Conservation (phyloP, 2,797 vertebrate species). For the Nasua narica region DNA sequence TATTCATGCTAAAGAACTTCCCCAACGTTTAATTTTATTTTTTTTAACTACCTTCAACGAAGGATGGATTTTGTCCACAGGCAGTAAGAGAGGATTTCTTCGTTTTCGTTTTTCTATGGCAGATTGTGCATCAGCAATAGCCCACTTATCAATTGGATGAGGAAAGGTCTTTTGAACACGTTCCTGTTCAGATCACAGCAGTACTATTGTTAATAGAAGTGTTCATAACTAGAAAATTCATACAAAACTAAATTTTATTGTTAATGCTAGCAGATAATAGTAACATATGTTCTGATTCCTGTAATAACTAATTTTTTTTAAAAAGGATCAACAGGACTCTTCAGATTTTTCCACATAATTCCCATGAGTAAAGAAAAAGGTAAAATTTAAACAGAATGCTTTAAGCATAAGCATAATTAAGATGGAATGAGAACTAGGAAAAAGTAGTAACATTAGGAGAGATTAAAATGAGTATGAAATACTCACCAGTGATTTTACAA, state of each 20-base stretch:
- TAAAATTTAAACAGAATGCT: slow-evolving; percentile 31
- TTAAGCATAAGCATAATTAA: slow-evolving; percentile 33
- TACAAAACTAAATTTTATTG: slow-evolving; percentile 44
- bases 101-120: slow-evolving; percentile 97
- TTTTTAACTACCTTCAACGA: slow-evolving; percentile 90
- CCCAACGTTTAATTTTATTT: not conserved
- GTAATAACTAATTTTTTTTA: not conserved
- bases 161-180: slow-evolving; percentile 99
- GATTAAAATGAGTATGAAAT: slow-evolving; percentile 9
- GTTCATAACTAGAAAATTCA: slow-evolving; percentile 32
- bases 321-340: not conserved
- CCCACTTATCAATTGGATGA: slow-evolving; percentile 99
- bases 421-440: not conserved
- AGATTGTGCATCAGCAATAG: slow-evolving; percentile 95
- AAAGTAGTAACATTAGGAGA: not conserved
- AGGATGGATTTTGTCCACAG: slow-evolving; percentile 99
- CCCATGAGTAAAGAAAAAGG: not conserved
- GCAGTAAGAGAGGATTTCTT: slow-evolving; percentile 94
- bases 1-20: slow-evolving; percentile 12
- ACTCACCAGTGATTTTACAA: not conserved
- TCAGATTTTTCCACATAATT: slow-evolving; percentile 29
- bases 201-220: slow-evolving; percentile 5
- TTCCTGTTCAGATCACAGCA: slow-evolving; percentile 85
- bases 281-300: not conserved
- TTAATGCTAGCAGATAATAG: slow-evolving; percentile 4